These are phyloP conservation scores for Antedon mediterranea DNA, from an alignment of 53 echinoderm and acorn worm species.

Conservation along the genomic window DNA sequence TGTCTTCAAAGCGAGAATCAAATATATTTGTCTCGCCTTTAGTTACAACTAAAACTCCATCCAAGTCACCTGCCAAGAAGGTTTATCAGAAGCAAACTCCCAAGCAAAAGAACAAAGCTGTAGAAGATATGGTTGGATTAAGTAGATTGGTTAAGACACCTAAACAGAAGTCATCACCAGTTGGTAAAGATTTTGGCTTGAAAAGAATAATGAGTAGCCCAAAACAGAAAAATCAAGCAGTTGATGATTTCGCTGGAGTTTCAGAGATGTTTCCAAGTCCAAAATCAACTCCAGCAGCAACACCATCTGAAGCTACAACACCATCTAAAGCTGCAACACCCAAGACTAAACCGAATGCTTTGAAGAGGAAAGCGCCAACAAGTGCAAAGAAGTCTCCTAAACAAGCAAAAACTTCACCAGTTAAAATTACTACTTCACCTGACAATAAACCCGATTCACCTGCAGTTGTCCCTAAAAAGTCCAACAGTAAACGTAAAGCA, in stretches of 20 bases:
- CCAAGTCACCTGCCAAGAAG: conserved; percentile 29
- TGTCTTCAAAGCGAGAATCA: not conserved
- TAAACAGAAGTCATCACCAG: conserved; percentile 20
- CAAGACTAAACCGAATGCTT: conserved; percentile 26
- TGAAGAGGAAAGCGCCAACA: conserved; percentile 21
- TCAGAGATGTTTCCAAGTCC: conserved; percentile 37
- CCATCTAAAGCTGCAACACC: not conserved
- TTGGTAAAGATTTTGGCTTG: conserved; percentile 23
- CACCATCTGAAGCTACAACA: not conserved
- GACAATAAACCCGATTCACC: not conserved
- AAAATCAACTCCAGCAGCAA: not conserved
- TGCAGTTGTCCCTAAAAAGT: not conserved
- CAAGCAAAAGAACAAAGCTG: conserved; percentile 8
- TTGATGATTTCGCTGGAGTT: conserved; percentile 80
- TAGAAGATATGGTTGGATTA: conserved; percentile 26
- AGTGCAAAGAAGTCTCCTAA: conserved; percentile 41
- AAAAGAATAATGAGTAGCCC: conserved; percentile 46
- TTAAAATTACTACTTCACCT: not conserved
- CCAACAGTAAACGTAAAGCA: not conserved
- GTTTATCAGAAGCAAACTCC: not conserved
- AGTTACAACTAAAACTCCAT: conserved; percentile 3
- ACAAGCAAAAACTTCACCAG: not conserved
- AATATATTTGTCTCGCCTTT: not conserved
- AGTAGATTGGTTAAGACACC: conserved; percentile 38
- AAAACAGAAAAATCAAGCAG: conserved; percentile 44